Conservation (phyloP, 2,888 invertebrate species). For the Orthonychiurus folsomi region DNA sequence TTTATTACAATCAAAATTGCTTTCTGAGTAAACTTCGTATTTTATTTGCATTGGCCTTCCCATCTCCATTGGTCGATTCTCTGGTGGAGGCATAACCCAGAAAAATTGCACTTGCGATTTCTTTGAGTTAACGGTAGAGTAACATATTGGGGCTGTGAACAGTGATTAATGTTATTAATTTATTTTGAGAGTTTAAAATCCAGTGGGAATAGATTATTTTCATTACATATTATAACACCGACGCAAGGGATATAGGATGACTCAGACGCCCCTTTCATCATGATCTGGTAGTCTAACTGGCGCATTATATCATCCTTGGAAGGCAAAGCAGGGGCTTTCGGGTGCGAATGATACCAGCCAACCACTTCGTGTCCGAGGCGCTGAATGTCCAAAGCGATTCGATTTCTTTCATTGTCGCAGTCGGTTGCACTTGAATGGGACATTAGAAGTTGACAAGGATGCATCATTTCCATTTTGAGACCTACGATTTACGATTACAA, state of each 20-base stretch:
- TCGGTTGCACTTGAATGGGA: conserved; percentile 36
- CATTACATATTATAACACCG: conserved; percentile 76
- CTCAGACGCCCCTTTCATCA: conserved; percentile 84
- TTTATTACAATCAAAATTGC: conserved; percentile 34
- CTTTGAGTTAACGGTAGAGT: conserved; percentile 53
- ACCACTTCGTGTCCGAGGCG: conserved; percentile 50
- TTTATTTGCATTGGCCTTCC: conserved; percentile 85
- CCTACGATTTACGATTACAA: conserved; percentile 19
- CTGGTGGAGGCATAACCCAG: conserved; percentile 94
- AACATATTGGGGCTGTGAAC: conserved; percentile 61
- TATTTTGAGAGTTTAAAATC: neutral
- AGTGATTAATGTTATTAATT: no score
- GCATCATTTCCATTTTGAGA: conserved; percentile 38
- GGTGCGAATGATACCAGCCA: conserved; percentile 88
- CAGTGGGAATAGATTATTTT: neutral
- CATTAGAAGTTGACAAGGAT: conserved; percentile 37
- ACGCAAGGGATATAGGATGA: conserved; percentile 88
- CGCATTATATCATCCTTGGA: conserved; percentile 67
- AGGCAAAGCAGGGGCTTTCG: conserved; percentile 48
- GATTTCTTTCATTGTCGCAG: conserved; percentile 40
- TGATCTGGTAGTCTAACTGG: conserved; percentile 88
- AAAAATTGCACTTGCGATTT: conserved; percentile 78
- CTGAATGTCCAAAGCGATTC: conserved; percentile 63
- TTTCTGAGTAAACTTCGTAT: conserved; percentile 47
- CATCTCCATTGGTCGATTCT: conserved; percentile 82